Percentiles rank a stretch among this genome's conserved stretches.
Conservation (phyloP, 2,113 vertebrate genomes). For the Lepisosteus osseus region DNA sequence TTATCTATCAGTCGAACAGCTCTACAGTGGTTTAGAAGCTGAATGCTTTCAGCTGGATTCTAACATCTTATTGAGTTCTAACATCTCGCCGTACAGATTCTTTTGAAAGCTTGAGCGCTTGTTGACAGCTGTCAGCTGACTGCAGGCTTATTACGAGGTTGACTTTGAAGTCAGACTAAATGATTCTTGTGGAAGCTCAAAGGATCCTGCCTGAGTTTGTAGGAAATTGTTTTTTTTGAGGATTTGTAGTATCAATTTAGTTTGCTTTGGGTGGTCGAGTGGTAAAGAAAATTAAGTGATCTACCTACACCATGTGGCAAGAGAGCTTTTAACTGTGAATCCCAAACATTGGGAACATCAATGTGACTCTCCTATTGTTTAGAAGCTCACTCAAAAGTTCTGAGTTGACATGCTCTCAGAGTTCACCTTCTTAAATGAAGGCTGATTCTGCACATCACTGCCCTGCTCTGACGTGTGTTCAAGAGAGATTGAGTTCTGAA, state of each 20-base stretch:
- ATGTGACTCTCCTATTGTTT: background rate
- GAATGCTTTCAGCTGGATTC: slow-evolving; percentile 24
- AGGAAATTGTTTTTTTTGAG: too few relatives aligned
- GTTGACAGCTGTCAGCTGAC: slow-evolving; percentile 28
- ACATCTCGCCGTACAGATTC: background rate
- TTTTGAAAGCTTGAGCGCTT: background rate
- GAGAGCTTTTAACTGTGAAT: too few relatives aligned
- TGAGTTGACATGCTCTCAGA: slow-evolving; percentile 42
- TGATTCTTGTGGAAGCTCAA: slow-evolving; percentile 29
- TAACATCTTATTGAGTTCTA: slow-evolving; percentile 27
- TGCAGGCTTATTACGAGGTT: slow-evolving; percentile 7
- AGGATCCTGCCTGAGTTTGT: background rate
- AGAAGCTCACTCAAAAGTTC: background rate
- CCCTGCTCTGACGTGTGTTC: too few relatives aligned
- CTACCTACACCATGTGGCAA: too few relatives aligned
- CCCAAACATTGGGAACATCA: too few relatives aligned
- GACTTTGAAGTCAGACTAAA: slow-evolving; percentile 25
- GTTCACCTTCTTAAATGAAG: slow-evolving; percentile 49
- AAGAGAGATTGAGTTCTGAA: too few relatives aligned
- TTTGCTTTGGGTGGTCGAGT: too few relatives aligned
- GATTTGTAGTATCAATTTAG: too few relatives aligned
- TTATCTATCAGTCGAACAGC: slow-evolving; percentile 22
- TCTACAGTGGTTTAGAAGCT: slow-evolving; percentile 34
- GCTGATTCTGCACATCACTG: slow-evolving; percentile 57
- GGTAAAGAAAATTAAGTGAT: too few relatives aligned